These are phyloP conservation scores for Phalanger gymnotis DNA, from an alignment of 2,797 vertebrate genomes.

Conservation along the genomic window DNA sequence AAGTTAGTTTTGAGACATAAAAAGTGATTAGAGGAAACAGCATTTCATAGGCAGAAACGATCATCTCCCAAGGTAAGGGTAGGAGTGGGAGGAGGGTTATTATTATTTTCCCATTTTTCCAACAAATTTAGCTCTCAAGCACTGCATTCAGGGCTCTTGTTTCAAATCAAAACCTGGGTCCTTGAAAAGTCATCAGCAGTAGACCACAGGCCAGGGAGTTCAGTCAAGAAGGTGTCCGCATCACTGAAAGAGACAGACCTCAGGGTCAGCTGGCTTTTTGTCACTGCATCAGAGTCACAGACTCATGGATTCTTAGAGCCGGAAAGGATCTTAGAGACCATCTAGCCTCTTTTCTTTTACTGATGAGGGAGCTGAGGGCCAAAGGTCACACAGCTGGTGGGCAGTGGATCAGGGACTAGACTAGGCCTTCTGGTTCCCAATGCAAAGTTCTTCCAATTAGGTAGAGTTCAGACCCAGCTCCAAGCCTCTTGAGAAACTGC, in stretches of 20 bases:
- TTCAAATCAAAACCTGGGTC: not conserved
- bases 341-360: not conserved
- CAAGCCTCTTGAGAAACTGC: not conserved
- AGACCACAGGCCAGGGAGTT: not conserved
- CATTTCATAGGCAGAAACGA: not conserved
- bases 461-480: not conserved
- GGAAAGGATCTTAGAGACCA: not conserved
- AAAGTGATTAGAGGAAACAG: not conserved
- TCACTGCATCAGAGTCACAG: not conserved
- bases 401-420: not conserved
- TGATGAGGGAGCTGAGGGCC: not conserved
- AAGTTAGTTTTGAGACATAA: not conserved
- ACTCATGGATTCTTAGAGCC: not conserved
- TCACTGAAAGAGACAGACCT: accelerated
- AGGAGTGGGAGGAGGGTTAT: not conserved
- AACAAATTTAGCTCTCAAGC: not conserved
- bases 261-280: accelerated
- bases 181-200: not conserved
- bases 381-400: constrained; percentile 11
- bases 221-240: not conserved
- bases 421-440: not conserved
- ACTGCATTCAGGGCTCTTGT: not conserved
- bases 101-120: not conserved
- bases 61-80: not conserved
- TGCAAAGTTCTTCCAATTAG: not conserved